These are phyloP conservation scores for Euwallacea fornicatus DNA, from an alignment of 1,140 invertebrate species.

Conservation along the genomic window DNA sequence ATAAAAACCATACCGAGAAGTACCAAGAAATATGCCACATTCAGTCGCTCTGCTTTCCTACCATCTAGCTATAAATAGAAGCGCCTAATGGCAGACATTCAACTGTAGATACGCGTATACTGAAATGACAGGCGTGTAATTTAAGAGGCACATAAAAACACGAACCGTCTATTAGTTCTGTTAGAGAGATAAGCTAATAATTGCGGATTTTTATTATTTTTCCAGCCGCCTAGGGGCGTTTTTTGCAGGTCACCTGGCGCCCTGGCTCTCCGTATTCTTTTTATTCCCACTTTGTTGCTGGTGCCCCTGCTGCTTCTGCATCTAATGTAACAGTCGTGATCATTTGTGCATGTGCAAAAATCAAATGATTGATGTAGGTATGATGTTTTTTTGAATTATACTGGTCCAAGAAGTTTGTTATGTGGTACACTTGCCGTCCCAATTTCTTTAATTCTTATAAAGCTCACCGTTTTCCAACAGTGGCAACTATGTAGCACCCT, in stretches of 20 bases:
- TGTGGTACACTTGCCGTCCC: no score
- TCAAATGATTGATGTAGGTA: no score
- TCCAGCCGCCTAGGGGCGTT: conserved; percentile 4
- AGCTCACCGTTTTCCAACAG: no score
- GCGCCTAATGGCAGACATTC: conserved; percentile 18
- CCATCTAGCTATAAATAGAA: conserved; percentile 30
- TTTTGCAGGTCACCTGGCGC: conserved; percentile 34
- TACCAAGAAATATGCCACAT: conserved; percentile 16
- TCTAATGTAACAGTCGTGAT: no score
- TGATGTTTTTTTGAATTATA: no score
- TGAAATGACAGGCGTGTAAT: conserved; percentile 34
- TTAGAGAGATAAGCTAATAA: conserved; percentile 35
- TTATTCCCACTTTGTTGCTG: conserved; percentile 19
- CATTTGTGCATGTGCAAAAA: no score
- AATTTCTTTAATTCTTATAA: no score
- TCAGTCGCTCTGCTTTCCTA: conserved; percentile 25
- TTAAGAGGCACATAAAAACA: conserved; percentile 36
- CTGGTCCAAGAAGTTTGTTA: no score
- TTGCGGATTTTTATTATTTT: conserved; percentile 31
- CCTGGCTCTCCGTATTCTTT: conserved; percentile 16
- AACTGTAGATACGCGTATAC: conserved; percentile 6
- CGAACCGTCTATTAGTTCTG: conserved; percentile 34
- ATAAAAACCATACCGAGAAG: conserved; percentile 16
- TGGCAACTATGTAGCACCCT: no score
- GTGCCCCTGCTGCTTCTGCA: no score